Evolutionary conservation across 2,113 vertebrate species (phyloP), one percentile per base, ranked within the genome.

Genomic region (Perca schrenkii): DNA sequence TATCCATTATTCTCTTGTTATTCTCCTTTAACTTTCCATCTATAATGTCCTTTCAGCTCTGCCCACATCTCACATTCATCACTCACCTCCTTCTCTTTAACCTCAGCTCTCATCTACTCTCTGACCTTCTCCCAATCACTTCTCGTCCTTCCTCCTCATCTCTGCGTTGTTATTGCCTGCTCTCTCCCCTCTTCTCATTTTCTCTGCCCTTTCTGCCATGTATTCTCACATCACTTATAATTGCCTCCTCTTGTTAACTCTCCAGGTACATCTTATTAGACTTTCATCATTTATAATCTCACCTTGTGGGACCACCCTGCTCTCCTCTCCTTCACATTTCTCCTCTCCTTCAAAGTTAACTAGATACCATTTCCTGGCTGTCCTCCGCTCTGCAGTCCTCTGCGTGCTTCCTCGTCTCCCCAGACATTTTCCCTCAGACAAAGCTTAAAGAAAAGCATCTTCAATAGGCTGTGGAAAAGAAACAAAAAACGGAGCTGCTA

Each of bases 71-170:
- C 65, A n/a, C 31, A 21, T 31, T 25, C 11, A 1, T 15, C 40
- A 4, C 19, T 28, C 36, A 60, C 67, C 53, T 60, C n/a, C 31
- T 62, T 11, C n/a, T 79, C 70, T 69, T 64, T 69, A 79, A 69
- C 64, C 70, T 75, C 31, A 64, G 57, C 52, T 62, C 57, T 69
- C 56, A 76, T 63, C 49, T 50, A 0, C 40, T 34, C 19, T 25
- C 43, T 17, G 28, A 60, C 76, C 46, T 68, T 31, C 50, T 57
- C 40, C 8, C 8, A 11, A 71, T 34, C 63, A 22, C 64, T 19
- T 54, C 40, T 60, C 15, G 0, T 15, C 10, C 11, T 2, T 36
- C 78, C 61, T 58, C 40, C 21, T 25, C 5, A 40, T 1, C 14
- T 4, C n/a, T 53, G 14, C 53, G 12, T 46, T 22, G 6, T 40